Conservation (phyloP, 2,888 invertebrate species). For the Diaprepes abbreviatus region DNA sequence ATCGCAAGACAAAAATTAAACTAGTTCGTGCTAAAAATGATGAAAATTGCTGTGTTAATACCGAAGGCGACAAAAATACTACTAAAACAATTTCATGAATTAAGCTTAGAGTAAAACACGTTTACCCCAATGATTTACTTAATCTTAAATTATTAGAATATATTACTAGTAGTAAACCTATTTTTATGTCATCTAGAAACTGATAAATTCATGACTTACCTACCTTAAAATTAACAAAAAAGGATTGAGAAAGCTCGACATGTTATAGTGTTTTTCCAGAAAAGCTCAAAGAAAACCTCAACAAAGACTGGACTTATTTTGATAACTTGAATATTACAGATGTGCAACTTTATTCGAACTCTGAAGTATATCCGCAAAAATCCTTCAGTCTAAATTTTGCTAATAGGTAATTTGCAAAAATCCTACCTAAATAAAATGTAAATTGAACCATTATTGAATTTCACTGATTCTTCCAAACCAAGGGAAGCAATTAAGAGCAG, state of each 20-base stretch:
- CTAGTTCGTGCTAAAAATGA: slow-evolving; percentile 44
- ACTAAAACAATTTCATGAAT: slow-evolving; percentile 34
- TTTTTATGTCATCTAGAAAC: slow-evolving; percentile 31
- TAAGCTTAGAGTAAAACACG: slow-evolving; percentile 34
- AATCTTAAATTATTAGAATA: background rate
- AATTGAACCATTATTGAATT: no score
- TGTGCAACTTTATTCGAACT: no score
- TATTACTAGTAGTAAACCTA: background rate
- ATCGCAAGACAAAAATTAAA: slow-evolving; percentile 44
- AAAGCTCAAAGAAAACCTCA: background rate
- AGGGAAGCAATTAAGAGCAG: no score
- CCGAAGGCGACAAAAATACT: background rate
- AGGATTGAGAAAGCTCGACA: slow-evolving; percentile 19
- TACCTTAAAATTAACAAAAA: slow-evolving; percentile 19
- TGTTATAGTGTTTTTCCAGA: background rate
- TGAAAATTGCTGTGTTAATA: slow-evolving; percentile 22
- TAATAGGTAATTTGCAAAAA: no score
- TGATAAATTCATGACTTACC: slow-evolving; percentile 51
- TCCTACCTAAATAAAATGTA: no score
- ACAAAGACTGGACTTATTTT: background rate
- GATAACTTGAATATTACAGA: no score
- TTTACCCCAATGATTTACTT: background rate
- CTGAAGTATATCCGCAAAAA: no score
- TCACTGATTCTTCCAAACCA: no score
- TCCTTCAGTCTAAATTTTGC: no score